Conservation (phyloP, 2,113 vertebrate genomes). For the Anthoscopus minutus region DNA sequence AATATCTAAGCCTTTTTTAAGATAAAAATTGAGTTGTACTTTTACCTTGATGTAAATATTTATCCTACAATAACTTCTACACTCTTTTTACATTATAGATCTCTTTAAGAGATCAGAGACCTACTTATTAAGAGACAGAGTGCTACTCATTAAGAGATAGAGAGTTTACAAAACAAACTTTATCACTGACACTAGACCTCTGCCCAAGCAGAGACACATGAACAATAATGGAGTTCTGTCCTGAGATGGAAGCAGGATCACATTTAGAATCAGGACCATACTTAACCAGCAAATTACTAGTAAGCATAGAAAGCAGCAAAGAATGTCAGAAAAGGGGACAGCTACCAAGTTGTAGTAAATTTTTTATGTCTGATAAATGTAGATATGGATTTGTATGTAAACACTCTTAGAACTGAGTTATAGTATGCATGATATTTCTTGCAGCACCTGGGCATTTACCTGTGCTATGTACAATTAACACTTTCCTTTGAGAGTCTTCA, state of each 20-base stretch:
- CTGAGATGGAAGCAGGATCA: neutral
- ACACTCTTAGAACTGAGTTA: neutral
- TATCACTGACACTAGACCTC: neutral
- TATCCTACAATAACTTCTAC: neutral
- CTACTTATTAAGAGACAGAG: neutral
- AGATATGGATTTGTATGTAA: neutral
- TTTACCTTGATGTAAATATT: neutral
- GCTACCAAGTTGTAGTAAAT: neutral
- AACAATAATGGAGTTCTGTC: neutral
- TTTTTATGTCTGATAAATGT: neutral
- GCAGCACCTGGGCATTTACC: neutral
- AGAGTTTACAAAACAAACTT: neutral
- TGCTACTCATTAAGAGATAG: too few species aligned
- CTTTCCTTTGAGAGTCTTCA: neutral
- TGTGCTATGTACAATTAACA: neutral
- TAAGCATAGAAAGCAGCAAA: neutral
- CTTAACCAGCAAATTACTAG: neutral
- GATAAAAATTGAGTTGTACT: neutral
- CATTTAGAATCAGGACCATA: neutral
- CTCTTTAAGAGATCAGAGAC: too few species aligned
- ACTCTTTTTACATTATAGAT: neutral
- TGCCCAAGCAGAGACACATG: neutral
- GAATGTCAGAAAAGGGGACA: neutral
- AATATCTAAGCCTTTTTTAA: neutral
- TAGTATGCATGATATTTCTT: neutral